phyloP scores from a whole-genome alignment of 1,140 invertebrate genomes.

The Ips nitidus region DNA sequence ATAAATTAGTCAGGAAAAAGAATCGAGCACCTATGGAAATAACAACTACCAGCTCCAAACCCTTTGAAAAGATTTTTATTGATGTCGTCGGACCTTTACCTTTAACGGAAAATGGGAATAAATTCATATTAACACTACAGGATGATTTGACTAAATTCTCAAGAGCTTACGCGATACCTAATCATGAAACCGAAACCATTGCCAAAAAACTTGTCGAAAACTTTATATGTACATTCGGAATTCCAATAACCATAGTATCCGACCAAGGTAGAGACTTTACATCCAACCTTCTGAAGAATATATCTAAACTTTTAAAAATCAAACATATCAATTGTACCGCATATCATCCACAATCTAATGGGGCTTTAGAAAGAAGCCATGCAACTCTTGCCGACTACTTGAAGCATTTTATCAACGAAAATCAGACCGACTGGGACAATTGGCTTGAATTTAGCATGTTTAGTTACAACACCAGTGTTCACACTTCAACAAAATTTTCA shows the following conservation, averaged over 20 bases:
- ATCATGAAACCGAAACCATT: conserved; percentile 46
- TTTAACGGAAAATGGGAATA: conserved; percentile 3
- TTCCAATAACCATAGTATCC: conserved; percentile 39
- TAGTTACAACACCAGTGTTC: conserved; percentile 47
- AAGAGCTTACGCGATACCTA: conserved; percentile 38
- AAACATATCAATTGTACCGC: conserved; percentile 38
- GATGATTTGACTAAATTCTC: conserved; percentile 38
- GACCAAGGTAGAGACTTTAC: conserved; percentile 48
- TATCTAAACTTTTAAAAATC: conserved; percentile 43
- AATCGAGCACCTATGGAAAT: conserved; percentile 41
- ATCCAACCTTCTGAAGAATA: conserved; percentile 44
- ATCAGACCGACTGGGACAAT: conserved; percentile 51
- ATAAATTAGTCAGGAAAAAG: conserved; percentile 43
- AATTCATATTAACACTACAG: conserved; percentile 33
- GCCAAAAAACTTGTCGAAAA: conserved; percentile 36
- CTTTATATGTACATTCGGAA: conserved; percentile 43
- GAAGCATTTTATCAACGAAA: conserved; percentile 48
- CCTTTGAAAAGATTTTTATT: conserved; percentile 17
- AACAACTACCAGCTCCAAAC: conserved; percentile 40
- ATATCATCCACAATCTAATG: conserved; percentile 48
- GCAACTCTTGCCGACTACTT: conserved; percentile 51
- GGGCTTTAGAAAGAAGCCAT: conserved; percentile 50
- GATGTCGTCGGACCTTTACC: not conserved
- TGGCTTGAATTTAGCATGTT: conserved; percentile 50
- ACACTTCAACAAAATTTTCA: conserved; percentile 42